phyloP scores from a whole-genome alignment of 2,797 vertebrate species.

The Poeciliopsis paucimaculata region DNA sequence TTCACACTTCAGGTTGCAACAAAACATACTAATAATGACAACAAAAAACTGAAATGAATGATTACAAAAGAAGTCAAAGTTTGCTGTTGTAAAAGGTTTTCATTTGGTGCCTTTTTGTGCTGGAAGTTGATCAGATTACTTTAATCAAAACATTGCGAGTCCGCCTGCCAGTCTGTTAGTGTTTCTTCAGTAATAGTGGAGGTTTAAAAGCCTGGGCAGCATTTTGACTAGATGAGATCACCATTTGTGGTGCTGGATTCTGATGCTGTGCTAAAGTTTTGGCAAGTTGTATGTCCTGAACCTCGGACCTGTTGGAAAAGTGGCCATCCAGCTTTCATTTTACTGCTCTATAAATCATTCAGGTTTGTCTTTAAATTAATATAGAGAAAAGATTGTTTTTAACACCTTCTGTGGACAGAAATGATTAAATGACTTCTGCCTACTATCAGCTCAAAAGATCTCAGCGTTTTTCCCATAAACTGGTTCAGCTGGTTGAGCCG shows the following conservation, averaged over 20 bases:
- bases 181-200: constrained; percentile 53
- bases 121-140: constrained; percentile 36
- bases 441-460: constrained; percentile 16
- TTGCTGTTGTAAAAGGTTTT: constrained; percentile 12
- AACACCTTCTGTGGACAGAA: constrained; percentile 7
- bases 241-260: constrained; percentile 43
- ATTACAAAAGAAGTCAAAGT: constrained; percentile 11
- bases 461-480: constrained; percentile 47
- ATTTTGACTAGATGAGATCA: constrained; percentile 76
- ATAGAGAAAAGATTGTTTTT: constrained; percentile 4
- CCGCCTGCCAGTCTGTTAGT: constrained; percentile 6
- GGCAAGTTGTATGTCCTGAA: constrained; percentile 39
- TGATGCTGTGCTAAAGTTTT: constrained; percentile 37
- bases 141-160: constrained; percentile 22
- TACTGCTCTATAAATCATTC: constrained; percentile 1
- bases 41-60: neutral
- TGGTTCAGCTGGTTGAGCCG: constrained; percentile 66
- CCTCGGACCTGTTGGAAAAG: constrained; percentile 47
- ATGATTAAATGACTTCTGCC: constrained; percentile 4
- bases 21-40: too few species aligned
- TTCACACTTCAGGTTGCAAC: too few species aligned
- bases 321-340: constrained; percentile 35
- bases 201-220: constrained; percentile 49
- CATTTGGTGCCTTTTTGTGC: constrained; percentile 17
- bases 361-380: constrained; percentile 21